Conservation (phyloP, 2,113 vertebrate species). For the Petromus typicus region DNA sequence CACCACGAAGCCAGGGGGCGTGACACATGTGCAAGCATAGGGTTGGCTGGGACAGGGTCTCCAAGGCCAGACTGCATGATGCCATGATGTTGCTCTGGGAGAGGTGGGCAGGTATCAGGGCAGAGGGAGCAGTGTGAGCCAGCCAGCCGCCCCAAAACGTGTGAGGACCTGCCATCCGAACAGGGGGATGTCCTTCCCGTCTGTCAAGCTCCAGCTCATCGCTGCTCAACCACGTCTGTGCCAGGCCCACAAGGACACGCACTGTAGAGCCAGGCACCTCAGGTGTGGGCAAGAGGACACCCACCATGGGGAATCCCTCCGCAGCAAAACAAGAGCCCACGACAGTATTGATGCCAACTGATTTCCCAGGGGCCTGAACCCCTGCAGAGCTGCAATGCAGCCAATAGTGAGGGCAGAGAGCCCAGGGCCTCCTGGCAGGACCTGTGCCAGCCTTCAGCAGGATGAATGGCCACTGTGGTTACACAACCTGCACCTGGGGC, state of each 20-base stretch:
- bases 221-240: background rate
- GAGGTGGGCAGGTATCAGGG: background rate
- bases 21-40: background rate
- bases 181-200: background rate
- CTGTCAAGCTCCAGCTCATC: background rate
- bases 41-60: too few relatives aligned
- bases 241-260: background rate
- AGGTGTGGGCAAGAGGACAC: accelerated
- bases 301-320: accelerated
- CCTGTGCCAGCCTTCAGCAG: accelerated
- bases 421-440: accelerated
- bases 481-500: background rate
- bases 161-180: background rate
- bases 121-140: background rate
- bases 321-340: background rate
- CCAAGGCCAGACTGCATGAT: too few relatives aligned
- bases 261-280: accelerated
- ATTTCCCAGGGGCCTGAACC: background rate
- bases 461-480: accelerated
- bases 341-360: too few relatives aligned
- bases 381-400: accelerated
- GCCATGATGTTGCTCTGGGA: background rate
- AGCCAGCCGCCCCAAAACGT: background rate
- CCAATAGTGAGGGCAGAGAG: background rate
- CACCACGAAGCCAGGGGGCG: background rate